phyloP scores from a whole-genome alignment of 2,888 invertebrate species.

The Callyntrura sp. region DNA sequence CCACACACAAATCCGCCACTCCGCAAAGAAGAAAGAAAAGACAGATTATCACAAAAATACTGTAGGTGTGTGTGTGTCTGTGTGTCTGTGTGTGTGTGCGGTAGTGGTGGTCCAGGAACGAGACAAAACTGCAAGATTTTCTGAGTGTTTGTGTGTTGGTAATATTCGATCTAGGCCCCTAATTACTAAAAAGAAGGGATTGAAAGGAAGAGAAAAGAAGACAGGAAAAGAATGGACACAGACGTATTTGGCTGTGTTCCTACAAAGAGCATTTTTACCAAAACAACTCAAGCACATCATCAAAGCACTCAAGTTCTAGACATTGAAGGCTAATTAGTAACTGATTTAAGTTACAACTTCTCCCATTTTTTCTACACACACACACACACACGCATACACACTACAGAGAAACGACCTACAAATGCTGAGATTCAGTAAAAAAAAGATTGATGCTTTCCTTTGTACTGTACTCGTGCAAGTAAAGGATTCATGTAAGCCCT shows the following conservation, averaged over 20 bases:
- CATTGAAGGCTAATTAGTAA: slow-evolving; percentile 68
- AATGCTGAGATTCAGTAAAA: neutral
- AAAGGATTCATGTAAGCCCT: neutral
- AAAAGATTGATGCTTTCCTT: neutral
- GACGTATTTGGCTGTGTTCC: slow-evolving; percentile 54
- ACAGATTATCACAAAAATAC: slow-evolving; percentile 15
- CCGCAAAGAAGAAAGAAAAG: slow-evolving; percentile 13
- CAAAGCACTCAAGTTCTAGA: slow-evolving; percentile 50
- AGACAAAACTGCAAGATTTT: no score
- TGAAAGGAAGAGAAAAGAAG: neutral
- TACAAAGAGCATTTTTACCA: slow-evolving; percentile 61
- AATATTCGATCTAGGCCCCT: slow-evolving; percentile 24
- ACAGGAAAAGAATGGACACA: slow-evolving; percentile 1
- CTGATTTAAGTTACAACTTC: slow-evolving; percentile 51
- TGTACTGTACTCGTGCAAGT: neutral
- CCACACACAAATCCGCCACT: neutral
- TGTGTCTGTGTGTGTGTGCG: neutral
- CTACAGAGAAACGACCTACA: neutral
- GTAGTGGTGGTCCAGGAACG: neutral
- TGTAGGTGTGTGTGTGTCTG: neutral
- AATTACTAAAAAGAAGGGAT: slow-evolving; percentile 35
- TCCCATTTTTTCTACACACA: neutral
- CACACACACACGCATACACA: neutral
- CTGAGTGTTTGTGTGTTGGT: neutral
- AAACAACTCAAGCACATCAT: slow-evolving; percentile 62